A percentile compares a stretch with the other conserved stretches of the same genome.
Conservation (phyloP, 1,140 invertebrate genomes). For the Hesperophylax magnus region DNA sequence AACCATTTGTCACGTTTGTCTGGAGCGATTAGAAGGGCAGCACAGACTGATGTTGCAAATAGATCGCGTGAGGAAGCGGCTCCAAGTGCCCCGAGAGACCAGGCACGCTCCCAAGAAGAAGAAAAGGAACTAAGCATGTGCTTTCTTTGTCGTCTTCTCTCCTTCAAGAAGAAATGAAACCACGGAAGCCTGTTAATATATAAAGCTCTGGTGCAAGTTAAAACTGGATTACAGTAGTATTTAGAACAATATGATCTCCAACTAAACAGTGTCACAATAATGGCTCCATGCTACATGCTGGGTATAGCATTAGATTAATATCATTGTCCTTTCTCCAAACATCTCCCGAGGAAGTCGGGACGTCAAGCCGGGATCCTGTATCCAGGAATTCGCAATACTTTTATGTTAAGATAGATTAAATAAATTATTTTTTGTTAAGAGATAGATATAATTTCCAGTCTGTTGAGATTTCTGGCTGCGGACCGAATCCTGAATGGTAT, state of each 20-base stretch:
- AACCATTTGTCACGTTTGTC: conserved; percentile 80
- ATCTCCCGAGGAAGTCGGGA: too few species aligned
- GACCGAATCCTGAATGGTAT: too few species aligned
- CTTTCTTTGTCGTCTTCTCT: conserved; percentile 11
- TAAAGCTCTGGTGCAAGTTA: neutral
- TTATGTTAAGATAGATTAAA: too few species aligned
- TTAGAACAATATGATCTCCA: conserved; percentile 26
- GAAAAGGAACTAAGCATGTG: conserved; percentile 50
- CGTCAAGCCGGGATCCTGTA: too few species aligned
- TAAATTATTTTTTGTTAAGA: too few species aligned
- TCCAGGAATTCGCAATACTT: too few species aligned
- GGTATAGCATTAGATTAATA: neutral
- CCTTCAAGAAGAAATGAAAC: neutral
- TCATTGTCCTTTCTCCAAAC: too few species aligned
- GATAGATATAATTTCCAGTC: too few species aligned
- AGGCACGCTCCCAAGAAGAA: conserved; percentile 49
- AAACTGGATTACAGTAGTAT: conserved; percentile 23
- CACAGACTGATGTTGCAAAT: conserved; percentile 78
- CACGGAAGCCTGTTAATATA: conserved; percentile 7
- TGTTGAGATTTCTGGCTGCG: too few species aligned
- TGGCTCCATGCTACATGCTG: neutral
- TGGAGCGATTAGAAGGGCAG: conserved; percentile 78
- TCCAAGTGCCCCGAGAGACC: conserved; percentile 60
- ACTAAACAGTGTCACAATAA: conserved; percentile 21
- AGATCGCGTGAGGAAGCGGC: conserved; percentile 65